phyloP scores from a whole-genome alignment of 30 jellyfish, hydroid and myxozoan species.

The Mastigias papua region DNA sequence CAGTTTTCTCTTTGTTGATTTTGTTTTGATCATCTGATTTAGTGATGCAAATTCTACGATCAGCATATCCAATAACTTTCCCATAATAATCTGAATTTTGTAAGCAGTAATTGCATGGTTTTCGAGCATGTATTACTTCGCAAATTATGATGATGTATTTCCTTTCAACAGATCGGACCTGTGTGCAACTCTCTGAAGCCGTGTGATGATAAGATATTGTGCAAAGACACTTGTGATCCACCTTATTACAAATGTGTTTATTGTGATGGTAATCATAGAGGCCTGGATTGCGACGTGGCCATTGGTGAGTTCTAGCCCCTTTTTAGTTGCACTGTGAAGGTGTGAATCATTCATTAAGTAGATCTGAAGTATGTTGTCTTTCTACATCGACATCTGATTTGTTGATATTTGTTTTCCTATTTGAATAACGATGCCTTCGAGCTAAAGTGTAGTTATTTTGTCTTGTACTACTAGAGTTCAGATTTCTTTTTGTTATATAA shows the following conservation, averaged over 20 bases:
- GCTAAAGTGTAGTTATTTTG: no score
- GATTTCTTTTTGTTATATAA: no score
- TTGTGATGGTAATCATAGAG: conserved; percentile 19
- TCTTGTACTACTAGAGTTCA: no score
- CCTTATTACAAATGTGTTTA: conserved; percentile 41
- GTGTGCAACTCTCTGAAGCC: conserved; percentile 27
- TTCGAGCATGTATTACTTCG: no score
- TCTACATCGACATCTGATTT: no score
- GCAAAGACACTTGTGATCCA: conserved; percentile 36
- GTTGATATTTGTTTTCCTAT: neutral
- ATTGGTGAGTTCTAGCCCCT: neutral
- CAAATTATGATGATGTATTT: neutral
- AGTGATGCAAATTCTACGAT: neutral
- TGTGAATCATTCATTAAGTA: no score
- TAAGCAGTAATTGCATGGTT: no score
- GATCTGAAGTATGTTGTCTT: no score
- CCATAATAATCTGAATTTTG: no score
- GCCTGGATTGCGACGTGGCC: conserved; percentile 27
- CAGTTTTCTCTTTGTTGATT: no score
- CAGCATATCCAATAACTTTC: neutral
- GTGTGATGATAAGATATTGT: conserved; percentile 15
- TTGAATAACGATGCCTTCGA: neutral
- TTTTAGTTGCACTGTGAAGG: no score
- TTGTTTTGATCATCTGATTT: no score
- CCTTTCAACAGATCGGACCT: conserved; percentile 10